A percentile compares a stretch with the other conserved stretches of the same genome.
These are phyloP conservation scores for Odocoileus virginianus DNA, from an alignment of 2,113 vertebrate genomes.

Conservation along the genomic window DNA sequence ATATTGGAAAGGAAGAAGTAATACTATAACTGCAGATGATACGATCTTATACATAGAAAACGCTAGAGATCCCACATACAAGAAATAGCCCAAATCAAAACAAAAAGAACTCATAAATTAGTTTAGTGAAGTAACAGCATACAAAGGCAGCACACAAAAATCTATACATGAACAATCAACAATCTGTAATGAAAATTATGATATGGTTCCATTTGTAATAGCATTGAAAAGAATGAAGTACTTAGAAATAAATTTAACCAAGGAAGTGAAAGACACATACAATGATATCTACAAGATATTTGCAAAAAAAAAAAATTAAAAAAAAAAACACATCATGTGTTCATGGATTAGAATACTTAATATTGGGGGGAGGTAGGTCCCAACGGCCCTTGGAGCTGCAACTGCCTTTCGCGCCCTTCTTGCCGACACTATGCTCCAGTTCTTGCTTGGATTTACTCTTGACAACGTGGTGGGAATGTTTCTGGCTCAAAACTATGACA, in stretches of 20 bases:
- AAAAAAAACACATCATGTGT: neutral
- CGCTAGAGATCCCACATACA: neutral
- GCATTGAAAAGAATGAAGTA: neutral
- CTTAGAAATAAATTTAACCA: neutral
- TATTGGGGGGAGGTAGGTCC: no score
- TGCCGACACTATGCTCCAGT: no score
- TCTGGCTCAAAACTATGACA: slow-evolving; percentile 97
- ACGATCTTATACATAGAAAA: neutral
- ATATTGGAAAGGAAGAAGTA: neutral
- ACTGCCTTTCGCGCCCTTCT: no score
- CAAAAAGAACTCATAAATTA: neutral
- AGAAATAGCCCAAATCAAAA: neutral
- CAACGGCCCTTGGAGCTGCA: no score
- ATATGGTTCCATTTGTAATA: neutral
- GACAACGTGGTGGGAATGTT: no score
- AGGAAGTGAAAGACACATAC: neutral
- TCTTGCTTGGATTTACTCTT: no score
- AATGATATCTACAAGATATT: neutral
- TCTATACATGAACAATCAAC: neutral
- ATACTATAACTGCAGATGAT: neutral
- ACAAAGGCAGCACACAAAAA: neutral
- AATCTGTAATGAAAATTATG: neutral
- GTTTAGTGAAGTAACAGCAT: neutral
- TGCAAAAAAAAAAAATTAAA: neutral
- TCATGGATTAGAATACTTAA: neutral